phyloP scores from a whole-genome alignment of 2,888 invertebrate species.

The Thecocarcelia acutangulata region DNA sequence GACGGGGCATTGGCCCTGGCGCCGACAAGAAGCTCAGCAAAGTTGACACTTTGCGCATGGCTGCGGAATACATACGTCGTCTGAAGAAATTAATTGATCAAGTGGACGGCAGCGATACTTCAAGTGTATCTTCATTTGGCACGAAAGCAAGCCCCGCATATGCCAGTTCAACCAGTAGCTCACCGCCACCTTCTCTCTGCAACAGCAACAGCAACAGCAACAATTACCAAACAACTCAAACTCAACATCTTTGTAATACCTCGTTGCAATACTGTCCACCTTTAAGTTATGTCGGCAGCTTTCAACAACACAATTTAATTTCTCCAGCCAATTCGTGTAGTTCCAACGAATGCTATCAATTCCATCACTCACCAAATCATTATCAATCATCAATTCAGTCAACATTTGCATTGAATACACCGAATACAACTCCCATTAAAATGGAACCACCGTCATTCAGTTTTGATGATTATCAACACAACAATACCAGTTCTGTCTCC shows the following conservation, averaged over 20 bases:
- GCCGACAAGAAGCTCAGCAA: constrained; percentile 92
- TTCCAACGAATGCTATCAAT: constrained; percentile 71
- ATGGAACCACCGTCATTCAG: constrained; percentile 52
- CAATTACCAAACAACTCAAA: constrained; percentile 27
- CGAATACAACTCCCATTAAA: constrained; percentile 69
- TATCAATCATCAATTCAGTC: constrained; percentile 69
- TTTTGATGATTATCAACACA: constrained; percentile 59
- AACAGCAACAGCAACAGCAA: constrained; percentile 26
- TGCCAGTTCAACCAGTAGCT: constrained; percentile 45
- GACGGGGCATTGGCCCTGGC: constrained; percentile 85
- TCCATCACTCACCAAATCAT: constrained; percentile 63
- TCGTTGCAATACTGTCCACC: constrained; percentile 48
- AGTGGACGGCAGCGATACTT: constrained; percentile 82
- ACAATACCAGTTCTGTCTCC: constrained; percentile 77
- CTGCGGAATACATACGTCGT: constrained; percentile 94
- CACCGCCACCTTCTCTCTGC: constrained; percentile 52
- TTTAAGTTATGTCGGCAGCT: constrained; percentile 68
- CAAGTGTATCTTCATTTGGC: constrained; percentile 74
- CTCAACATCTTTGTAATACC: constrained; percentile 31
- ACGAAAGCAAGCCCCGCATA: constrained; percentile 70
- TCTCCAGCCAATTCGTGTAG: constrained; percentile 73
- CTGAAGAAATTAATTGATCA: constrained; percentile 84
- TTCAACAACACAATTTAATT: constrained; percentile 72
- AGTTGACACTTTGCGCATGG: constrained; percentile 93
- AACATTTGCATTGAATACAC: constrained; percentile 70